These are phyloP conservation scores for Galemys pyrenaicus DNA, from an alignment of 2,113 vertebrate genomes.

Conservation along the genomic window DNA sequence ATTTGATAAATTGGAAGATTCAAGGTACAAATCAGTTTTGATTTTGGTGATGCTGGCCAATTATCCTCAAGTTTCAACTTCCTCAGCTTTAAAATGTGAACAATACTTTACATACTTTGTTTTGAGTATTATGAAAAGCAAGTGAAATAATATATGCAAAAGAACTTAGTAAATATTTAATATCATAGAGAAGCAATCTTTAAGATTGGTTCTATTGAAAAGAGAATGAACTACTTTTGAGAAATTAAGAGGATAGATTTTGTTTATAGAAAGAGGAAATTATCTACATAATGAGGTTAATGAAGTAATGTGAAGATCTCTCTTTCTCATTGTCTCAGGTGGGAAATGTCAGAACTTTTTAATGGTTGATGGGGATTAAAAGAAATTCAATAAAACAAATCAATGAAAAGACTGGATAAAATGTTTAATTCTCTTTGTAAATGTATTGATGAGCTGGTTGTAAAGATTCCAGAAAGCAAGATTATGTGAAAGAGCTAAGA, in stretches of 20 bases:
- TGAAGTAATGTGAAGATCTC: neutral
- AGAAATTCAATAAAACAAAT: neutral
- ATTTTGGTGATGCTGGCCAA: too few species aligned
- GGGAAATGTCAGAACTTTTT: neutral
- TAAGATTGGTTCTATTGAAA: neutral
- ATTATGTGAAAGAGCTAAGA: neutral
- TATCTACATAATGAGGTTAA: neutral
- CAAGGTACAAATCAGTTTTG: fast-evolving
- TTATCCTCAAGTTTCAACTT: neutral
- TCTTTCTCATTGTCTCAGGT: neutral
- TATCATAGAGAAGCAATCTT: neutral
- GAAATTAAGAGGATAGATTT: neutral
- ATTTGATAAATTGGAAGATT: neutral
- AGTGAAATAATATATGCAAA: neutral
- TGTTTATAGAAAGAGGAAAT: neutral
- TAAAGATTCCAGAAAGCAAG: neutral
- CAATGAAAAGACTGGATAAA: neutral
- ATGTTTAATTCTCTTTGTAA: neutral
- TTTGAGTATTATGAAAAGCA: neutral
- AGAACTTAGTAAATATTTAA: neutral
- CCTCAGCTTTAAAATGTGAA: neutral
- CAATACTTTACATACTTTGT: neutral
- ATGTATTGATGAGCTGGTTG: neutral
- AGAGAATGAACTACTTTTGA: neutral
- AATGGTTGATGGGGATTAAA: neutral